Conservation (phyloP, 2,888 invertebrate genomes). For the Drosophila anomalata region DNA sequence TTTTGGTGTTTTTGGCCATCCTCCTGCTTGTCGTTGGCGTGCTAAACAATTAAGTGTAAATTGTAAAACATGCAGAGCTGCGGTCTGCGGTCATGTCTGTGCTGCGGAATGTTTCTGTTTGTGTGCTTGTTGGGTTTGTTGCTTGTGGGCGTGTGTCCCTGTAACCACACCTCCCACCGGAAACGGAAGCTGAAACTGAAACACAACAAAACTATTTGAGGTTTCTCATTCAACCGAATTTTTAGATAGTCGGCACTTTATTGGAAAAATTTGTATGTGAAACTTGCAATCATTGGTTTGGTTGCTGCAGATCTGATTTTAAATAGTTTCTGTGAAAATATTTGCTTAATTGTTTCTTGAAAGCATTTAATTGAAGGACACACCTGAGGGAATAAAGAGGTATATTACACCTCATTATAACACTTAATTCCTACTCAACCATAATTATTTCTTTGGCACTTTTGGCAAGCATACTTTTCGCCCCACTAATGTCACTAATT, state of each 20-base stretch:
- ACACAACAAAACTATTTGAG: conserved; percentile 12
- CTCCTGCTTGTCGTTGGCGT: conserved; percentile 21
- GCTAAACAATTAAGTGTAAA: conserved; percentile 54
- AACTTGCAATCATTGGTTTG: not conserved
- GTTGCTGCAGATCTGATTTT: not conserved
- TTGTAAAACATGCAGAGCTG: conserved; percentile 49
- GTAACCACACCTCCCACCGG: conserved; percentile 3
- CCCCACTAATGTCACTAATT: too few species aligned
- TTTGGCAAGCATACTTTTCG: too few species aligned
- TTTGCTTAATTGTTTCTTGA: not conserved
- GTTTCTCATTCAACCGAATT: conserved; percentile 3
- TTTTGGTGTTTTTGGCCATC: conserved; percentile 26
- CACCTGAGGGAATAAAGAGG: not conserved
- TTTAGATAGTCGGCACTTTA: not conserved
- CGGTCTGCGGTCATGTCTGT: conserved; percentile 46
- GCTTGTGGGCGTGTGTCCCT: not conserved
- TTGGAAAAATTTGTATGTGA: not conserved
- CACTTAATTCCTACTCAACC: too few species aligned
- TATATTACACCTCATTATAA: not conserved
- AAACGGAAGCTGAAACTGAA: conserved; percentile 21
- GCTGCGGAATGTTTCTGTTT: not conserved
- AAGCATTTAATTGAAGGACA: not conserved
- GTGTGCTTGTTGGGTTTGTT: conserved; percentile 2
- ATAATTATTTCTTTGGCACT: too few species aligned
- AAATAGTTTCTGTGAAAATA: not conserved